phyloP scores from a whole-genome alignment of 1,140 invertebrate species.

The Antheraea pernyi region DNA sequence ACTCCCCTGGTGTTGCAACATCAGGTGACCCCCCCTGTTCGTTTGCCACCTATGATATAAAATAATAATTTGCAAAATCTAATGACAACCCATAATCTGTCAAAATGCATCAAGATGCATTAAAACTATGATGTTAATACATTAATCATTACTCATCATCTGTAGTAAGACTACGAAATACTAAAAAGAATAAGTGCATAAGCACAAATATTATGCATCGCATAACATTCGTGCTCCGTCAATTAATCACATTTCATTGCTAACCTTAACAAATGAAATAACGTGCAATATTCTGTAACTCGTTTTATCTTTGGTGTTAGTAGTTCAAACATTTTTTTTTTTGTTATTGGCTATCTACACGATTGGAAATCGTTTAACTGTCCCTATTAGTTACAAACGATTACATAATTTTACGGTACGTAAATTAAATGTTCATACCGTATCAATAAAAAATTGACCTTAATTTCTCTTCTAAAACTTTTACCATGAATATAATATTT shows the following conservation, averaged over 20 bases:
- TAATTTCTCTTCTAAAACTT: neutral
- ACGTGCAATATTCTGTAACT: conserved; percentile 19
- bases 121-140: too few relatives aligned
- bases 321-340: neutral
- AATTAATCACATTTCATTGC: conserved; percentile 20
- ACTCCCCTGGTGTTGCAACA: too few relatives aligned
- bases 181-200: neutral
- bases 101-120: too few relatives aligned
- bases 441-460: neutral
- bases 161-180: too few relatives aligned
- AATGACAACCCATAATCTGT: too few relatives aligned
- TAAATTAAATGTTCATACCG: neutral
- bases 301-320: conserved; percentile 10
- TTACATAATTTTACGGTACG: neutral
- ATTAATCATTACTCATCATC: too few relatives aligned
- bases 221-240: neutral
- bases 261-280: conserved; percentile 21
- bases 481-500: neutral
- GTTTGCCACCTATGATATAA: too few relatives aligned
- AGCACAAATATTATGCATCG: neutral
- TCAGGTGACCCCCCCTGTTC: too few relatives aligned
- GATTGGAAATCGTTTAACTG: neutral
- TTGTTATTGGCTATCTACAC: neutral
- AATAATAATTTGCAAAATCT: too few relatives aligned
- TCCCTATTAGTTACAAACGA: neutral